Evolutionary conservation across 2,797 vertebrate genomes (phyloP), one percentile per base, ranked within the genome.

Genomic region (Sebastolobus alascanus): DNA sequence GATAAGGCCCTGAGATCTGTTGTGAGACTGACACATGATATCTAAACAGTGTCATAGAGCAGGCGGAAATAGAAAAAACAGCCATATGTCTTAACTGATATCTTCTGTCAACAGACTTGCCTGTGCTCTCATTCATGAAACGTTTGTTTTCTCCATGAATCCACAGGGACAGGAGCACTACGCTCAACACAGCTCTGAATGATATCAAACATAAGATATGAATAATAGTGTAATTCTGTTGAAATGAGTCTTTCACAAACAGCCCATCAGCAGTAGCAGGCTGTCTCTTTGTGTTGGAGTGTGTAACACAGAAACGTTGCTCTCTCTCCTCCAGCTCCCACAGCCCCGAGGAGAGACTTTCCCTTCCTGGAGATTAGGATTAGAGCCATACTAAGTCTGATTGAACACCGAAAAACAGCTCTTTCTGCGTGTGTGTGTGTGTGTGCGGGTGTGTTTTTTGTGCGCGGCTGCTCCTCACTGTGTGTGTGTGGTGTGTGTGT

Each of bases 351-450:
- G 72, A 89, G 85, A 90, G 87, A 89, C 86, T 91, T 92, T 88
- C 85, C 84, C 80, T 78, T 89, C 46, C 83, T 75, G 80, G 73
- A 93, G 93, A 92, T 92, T 93, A 94, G 93, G 91, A 93, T 95
- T 95, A 93, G 80, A 86, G 88, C 80, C 85, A 78, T 58, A 29
- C 77, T 93, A 94, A 94, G 78, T 90, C 91, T 94, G 92, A 94
- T 83, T 90, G 93, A 94, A 92, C 86, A 90, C 84, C 9, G 29
- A 60, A 79, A 80, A 89, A 83, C 77, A 59, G 84, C 87, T 90
- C 80, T 69, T 74, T 77, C 64, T 79, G 74, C 71, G 73, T n/a
- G 18, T 77, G 77, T 77, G 68, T 52, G 50, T 25, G 68, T 20
- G 68, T 40, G 59, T 72, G 68, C 33, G 37, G 68, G 71, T 78